Conservation (phyloP, 2,113 vertebrate genomes). For the Chascanopsetta lugubris region DNA sequence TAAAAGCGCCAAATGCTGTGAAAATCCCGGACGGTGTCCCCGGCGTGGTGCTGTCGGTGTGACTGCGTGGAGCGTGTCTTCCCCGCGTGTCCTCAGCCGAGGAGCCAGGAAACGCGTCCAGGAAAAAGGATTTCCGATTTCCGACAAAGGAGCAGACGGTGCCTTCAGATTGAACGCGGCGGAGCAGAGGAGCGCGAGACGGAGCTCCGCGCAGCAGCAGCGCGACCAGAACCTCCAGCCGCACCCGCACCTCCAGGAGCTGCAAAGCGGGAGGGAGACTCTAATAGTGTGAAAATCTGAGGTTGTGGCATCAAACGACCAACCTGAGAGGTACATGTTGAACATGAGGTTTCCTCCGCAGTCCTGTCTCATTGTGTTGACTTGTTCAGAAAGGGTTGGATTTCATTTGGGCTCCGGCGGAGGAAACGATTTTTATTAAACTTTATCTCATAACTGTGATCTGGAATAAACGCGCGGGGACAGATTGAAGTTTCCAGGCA, state of each 20-base stretch:
- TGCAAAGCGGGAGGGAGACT: too few species aligned
- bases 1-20: not conserved
- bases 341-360: slow-evolving; percentile 94
- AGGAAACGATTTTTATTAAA: slow-evolving; percentile 89
- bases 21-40: slow-evolving; percentile 40
- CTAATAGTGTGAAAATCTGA: too few species aligned
- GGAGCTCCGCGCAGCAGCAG: not conserved
- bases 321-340: slow-evolving; percentile 99
- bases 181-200: slow-evolving; percentile 31
- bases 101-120: slow-evolving; percentile 99
- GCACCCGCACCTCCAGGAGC: too few species aligned
- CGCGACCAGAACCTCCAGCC: too few species aligned
- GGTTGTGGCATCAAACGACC: slow-evolving; percentile 43
- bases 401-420: slow-evolving; percentile 80
- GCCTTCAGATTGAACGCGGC: slow-evolving; percentile 74
- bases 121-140: slow-evolving; percentile 99
- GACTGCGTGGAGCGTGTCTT: slow-evolving; percentile 55
- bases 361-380: slow-evolving; percentile 92
- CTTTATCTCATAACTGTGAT: slow-evolving; percentile 91
- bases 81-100: slow-evolving; percentile 56
- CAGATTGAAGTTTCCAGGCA: slow-evolving; percentile 90
- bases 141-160: slow-evolving; percentile 85
- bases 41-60: slow-evolving; percentile 21
- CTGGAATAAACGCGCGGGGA: slow-evolving; percentile 89
- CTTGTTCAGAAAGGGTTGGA: slow-evolving; percentile 79